Conservation (phyloP, 2,113 vertebrate genomes). For the Melanocharis versteri region DNA sequence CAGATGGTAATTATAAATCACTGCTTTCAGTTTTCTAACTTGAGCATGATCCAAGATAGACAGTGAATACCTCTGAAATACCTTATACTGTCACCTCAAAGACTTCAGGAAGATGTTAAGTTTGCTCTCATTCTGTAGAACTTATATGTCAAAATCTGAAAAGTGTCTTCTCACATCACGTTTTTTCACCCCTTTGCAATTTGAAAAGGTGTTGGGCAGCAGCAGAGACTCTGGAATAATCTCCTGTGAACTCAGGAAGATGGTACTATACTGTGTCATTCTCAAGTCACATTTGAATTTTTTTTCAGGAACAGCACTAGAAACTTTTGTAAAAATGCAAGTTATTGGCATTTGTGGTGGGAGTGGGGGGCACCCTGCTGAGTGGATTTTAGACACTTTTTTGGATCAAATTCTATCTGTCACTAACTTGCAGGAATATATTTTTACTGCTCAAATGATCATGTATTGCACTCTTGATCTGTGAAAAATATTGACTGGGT, state of each 20-base stretch:
- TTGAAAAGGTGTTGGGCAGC: background rate
- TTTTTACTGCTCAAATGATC: background rate
- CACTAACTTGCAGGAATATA: background rate
- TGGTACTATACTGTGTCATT: background rate
- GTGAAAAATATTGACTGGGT: background rate
- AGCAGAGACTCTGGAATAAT: background rate
- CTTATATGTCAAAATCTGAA: background rate
- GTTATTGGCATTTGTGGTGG: background rate
- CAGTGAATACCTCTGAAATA: constrained; percentile 19
- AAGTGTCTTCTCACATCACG: background rate
- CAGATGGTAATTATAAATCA: constrained; percentile 30
- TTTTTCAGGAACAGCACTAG: background rate
- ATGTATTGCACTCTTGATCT: background rate
- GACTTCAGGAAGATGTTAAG: background rate
- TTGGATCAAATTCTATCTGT: background rate
- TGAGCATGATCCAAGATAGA: background rate
- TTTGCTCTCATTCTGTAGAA: background rate
- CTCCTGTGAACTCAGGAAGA: background rate
- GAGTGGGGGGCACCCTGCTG: fast-evolving
- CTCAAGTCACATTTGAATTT: background rate
- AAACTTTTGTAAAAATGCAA: background rate
- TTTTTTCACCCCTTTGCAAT: background rate
- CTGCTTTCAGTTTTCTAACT: background rate
- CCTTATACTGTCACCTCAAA: background rate
- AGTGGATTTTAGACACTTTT: background rate